Conservation (phyloP, 2,888 invertebrate species). For the Andricus quercusramuli region DNA sequence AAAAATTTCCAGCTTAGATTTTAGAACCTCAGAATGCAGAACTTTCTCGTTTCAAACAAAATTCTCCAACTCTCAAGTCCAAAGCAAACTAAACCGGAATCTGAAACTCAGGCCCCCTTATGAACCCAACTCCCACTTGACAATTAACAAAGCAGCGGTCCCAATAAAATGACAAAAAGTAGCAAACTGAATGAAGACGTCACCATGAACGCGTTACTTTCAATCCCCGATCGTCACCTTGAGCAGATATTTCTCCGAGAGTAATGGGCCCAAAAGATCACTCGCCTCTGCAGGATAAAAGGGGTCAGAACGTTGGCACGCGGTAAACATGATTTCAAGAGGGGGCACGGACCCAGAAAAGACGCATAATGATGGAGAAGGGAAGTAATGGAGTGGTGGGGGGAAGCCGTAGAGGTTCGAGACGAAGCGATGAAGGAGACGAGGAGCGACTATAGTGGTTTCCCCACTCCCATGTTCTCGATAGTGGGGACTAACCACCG, state of each 20-base stretch:
- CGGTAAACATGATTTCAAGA: constrained; percentile 52
- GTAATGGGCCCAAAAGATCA: constrained; percentile 53
- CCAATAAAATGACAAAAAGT: constrained; percentile 25
- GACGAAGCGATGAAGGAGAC: constrained; percentile 15
- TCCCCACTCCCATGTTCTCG: constrained; percentile 46
- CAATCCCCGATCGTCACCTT: constrained; percentile 40
- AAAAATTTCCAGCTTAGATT: no score
- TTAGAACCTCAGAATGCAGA: no score
- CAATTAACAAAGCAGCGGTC: constrained; percentile 27
- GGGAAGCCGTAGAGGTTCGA: constrained; percentile 49
- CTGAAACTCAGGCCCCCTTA: no score
- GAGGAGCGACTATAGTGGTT: constrained; percentile 42
- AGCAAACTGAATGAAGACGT: constrained; percentile 21
- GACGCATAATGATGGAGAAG: constrained; percentile 31
- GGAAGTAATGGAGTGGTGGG: constrained; percentile 42
- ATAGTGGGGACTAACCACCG: constrained; percentile 35
- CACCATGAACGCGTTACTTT: constrained; percentile 23
- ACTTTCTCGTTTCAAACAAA: no score
- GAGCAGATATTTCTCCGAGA: constrained; percentile 46
- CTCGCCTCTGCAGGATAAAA: constrained; percentile 52
- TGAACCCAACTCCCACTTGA: not conserved
- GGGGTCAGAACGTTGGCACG: constrained; percentile 50
- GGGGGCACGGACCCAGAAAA: constrained; percentile 45
- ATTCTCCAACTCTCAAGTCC: no score
- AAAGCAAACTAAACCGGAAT: no score